Evolutionary conservation across 2,797 vertebrate species (phyloP).

Genomic region (Phrynocephalus vlangalii): DNA sequence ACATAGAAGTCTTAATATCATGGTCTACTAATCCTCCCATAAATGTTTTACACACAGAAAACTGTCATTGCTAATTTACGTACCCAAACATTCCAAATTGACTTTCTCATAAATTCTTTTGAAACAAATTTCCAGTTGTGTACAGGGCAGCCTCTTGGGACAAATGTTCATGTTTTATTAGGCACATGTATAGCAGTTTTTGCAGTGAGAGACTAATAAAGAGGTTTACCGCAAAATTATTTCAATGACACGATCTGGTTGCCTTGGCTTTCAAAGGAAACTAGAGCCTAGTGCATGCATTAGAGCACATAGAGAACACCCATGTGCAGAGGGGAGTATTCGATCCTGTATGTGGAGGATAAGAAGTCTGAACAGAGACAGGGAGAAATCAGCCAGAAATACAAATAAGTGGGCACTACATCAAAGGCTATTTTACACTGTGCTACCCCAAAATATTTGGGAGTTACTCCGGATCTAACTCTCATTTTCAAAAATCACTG

Average conservation of each 20-base stretch:
- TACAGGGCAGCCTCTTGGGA: conserved; percentile 59
- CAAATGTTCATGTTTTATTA: conserved; percentile 53
- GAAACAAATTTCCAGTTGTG: conserved; percentile 66
- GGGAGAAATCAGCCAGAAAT: too few species aligned
- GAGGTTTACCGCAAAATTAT: conserved; percentile 31
- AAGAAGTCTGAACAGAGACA: too few species aligned
- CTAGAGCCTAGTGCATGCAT: neutral
- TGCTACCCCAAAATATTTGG: too few species aligned
- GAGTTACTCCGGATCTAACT: too few species aligned
- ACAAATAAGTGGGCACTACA: too few species aligned
- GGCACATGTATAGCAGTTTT: conserved; percentile 44
- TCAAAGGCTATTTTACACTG: too few species aligned
- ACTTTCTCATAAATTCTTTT: conserved; percentile 69
- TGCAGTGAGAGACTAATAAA: conserved; percentile 37
- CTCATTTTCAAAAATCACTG: too few species aligned
- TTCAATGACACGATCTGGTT: conserved; percentile 34
- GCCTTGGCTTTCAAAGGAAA: conserved; percentile 14
- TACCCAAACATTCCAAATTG: conserved; percentile 62
- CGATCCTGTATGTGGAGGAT: too few species aligned
- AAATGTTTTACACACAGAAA: conserved; percentile 66
- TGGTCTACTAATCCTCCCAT: conserved; percentile 60
- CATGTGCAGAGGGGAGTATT: too few species aligned
- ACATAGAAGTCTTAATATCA: conserved; percentile 59
- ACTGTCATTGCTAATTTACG: conserved; percentile 63
- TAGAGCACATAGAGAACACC: too few species aligned